Evolutionary conservation across 1,140 invertebrate species (phyloP).

Genomic region (Melanaphis sacchari): DNA sequence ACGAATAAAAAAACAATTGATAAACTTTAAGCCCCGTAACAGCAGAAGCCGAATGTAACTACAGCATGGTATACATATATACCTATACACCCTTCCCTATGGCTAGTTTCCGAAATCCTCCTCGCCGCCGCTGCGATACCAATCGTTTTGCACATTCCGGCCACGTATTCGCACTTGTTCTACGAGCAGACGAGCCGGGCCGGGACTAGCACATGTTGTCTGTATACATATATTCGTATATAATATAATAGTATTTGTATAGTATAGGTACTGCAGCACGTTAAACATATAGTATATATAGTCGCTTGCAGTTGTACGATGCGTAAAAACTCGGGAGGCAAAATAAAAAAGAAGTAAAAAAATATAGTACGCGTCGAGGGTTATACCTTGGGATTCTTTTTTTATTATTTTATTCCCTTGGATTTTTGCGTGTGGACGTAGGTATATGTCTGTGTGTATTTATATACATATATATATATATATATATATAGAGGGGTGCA

Average conservation of each 20-base stretch:
- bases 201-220: conserved; percentile 11
- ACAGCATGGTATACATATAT: neutral
- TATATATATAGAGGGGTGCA: neutral
- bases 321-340: conserved; percentile 27
- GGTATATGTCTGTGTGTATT: neutral
- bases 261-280: neutral
- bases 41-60: neutral
- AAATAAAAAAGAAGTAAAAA: conserved; percentile 31
- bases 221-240: neutral
- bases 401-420: conserved; percentile 56
- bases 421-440: conserved; percentile 6
- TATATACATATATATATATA: neutral
- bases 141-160: conserved; percentile 40
- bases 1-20: conserved; percentile 49
- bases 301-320: conserved; percentile 17
- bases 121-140: too few relatives aligned
- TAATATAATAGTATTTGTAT: neutral
- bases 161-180: conserved; percentile 52
- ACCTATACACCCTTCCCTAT: neutral
- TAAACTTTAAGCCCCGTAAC: conserved; percentile 45
- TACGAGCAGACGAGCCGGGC: too few relatives aligned
- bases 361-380: neutral
- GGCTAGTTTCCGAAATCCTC: neutral
- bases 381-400: conserved; percentile 48
- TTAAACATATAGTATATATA: neutral